Percentiles rank a stretch among this genome's conserved stretches.
These are phyloP conservation scores for Oceanodroma leucorhoa DNA, from an alignment of 2,797 vertebrate genomes.

Conservation along the genomic window DNA sequence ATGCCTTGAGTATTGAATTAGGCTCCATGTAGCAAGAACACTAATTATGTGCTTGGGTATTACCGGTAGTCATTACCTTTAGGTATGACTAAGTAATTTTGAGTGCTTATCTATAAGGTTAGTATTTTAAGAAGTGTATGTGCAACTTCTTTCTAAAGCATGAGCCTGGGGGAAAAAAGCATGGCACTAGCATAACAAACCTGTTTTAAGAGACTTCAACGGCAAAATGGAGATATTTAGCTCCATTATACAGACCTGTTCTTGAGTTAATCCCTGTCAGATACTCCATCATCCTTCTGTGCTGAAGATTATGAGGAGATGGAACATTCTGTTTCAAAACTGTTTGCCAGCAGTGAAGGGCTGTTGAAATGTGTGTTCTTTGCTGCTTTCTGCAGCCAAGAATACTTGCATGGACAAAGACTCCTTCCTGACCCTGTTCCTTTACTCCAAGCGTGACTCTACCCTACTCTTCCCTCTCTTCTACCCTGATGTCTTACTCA, in stretches of 20 bases:
- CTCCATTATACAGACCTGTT: background rate
- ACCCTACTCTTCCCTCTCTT: background rate
- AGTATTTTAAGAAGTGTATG: background rate
- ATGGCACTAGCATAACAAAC: background rate
- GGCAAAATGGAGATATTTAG: background rate
- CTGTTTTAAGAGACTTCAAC: background rate
- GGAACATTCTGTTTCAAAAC: background rate
- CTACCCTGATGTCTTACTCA: background rate
- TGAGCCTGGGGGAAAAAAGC: background rate
- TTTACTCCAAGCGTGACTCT: background rate
- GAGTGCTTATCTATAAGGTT: background rate
- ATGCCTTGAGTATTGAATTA: background rate
- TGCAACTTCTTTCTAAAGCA: background rate
- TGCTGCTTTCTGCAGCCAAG: background rate
- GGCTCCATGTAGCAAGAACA: background rate
- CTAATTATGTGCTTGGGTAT: background rate
- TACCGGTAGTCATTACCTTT: background rate
- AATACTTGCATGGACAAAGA: background rate
- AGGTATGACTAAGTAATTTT: background rate
- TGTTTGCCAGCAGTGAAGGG: background rate
- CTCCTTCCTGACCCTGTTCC: background rate
- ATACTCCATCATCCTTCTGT: background rate
- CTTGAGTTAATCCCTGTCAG: background rate
- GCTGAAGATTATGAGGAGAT: background rate
- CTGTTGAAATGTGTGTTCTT: background rate